Percentiles rank a stretch among this genome's conserved stretches.
Conservation (phyloP, 2,797 vertebrate species). For the Selene dorsalis region DNA sequence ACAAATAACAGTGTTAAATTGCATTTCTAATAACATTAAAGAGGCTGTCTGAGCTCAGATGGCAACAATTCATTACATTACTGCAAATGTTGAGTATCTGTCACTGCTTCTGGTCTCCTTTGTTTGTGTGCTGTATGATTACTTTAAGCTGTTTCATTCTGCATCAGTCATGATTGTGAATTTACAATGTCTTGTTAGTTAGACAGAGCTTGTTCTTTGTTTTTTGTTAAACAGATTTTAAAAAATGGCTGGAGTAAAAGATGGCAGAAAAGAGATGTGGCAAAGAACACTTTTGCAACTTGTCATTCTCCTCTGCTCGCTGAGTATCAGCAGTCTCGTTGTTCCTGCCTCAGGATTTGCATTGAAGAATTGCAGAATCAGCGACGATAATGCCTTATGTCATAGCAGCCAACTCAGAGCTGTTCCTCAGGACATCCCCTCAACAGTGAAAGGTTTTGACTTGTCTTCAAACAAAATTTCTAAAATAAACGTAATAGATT, state of each 20-base stretch:
- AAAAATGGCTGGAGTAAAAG: slow-evolving; percentile 42
- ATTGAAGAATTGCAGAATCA: slow-evolving; percentile 70
- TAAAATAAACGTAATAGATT: slow-evolving; percentile 60
- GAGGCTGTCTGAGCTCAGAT: too few relatives aligned
- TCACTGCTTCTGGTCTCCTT: neutral
- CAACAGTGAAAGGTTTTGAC: slow-evolving; percentile 59
- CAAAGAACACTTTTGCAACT: neutral
- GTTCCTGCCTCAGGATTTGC: slow-evolving; percentile 59
- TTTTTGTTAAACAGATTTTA: neutral
- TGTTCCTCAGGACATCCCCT: slow-evolving; percentile 76
- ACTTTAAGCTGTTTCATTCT: neutral
- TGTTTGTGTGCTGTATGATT: slow-evolving; percentile 24
- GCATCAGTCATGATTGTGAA: too few relatives aligned
- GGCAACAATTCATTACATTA: too few relatives aligned
- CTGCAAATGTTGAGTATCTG: too few relatives aligned
- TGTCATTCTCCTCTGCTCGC: slow-evolving; percentile 19
- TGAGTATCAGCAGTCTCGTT: slow-evolving; percentile 20
- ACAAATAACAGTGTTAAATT: too few relatives aligned
- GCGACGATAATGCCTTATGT: slow-evolving; percentile 51
- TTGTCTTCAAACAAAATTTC: slow-evolving; percentile 74
- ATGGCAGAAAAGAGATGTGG: neutral
- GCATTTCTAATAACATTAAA: too few relatives aligned
- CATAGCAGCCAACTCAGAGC: neutral
- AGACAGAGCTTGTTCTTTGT: neutral
- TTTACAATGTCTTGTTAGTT: neutral